Evolutionary conservation across 2,797 vertebrate species (phyloP).

Genomic region (Threskiornis aethiopicus): DNA sequence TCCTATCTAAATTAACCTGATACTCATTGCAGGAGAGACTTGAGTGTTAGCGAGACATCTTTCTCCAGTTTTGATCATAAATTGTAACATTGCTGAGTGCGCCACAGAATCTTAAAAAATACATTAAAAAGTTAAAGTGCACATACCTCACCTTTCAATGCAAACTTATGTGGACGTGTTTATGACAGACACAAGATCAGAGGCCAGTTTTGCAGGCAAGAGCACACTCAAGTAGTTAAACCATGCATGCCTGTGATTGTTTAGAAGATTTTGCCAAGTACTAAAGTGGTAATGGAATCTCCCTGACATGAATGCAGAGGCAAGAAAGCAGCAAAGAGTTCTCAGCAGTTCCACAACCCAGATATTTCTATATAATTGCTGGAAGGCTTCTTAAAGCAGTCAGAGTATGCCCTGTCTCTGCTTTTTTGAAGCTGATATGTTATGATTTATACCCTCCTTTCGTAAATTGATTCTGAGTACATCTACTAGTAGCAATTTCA

Average conservation of each 20-base stretch:
- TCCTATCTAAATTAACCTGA: neutral
- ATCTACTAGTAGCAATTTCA: constrained; percentile 22
- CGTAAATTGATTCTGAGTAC: constrained; percentile 8
- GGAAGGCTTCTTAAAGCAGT: constrained; percentile 1
- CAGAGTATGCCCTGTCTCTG: neutral
- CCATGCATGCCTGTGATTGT: neutral
- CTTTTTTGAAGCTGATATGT: constrained; percentile 9
- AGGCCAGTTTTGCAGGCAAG: neutral
- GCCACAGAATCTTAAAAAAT: neutral
- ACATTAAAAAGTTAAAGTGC: neutral
- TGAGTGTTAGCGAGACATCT: neutral
- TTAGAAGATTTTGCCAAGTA: neutral
- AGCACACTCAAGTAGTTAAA: neutral
- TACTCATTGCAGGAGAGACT: neutral
- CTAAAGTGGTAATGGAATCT: neutral
- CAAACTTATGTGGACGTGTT: neutral
- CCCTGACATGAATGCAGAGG: neutral
- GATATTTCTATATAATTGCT: neutral
- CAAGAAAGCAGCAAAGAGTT: neutral
- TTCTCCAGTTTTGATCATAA: neutral
- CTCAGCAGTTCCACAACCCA: neutral
- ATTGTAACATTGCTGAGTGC: neutral
- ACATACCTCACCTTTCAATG: neutral
- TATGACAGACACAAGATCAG: neutral
- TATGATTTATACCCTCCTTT: constrained; percentile 23